Evolutionary conservation across 1,140 invertebrate genomes (phyloP), one percentile per base, ranked within the genome.

Genomic region (Apis cerana): DNA sequence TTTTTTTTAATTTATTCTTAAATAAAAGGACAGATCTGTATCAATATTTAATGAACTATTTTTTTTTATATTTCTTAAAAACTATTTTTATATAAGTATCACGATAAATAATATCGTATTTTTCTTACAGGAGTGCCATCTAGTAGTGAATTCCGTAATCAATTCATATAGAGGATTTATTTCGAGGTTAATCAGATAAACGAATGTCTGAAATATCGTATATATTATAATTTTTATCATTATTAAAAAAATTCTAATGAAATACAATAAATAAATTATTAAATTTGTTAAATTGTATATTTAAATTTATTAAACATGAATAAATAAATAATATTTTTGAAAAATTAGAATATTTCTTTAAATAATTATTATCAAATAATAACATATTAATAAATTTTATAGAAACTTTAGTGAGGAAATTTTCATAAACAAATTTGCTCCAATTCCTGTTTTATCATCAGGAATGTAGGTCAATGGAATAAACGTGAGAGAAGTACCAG

Each of bases 401-500:
- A 50, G 43, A 23, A 79, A 74, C 50, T 71, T 71, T 43, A 56
- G 23, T 11, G 43, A 61, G 23, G n/a, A 27, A 80, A 43, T 65
- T 75, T 75, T 61, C 75, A 64, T 76, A 82, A 82, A 76, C 72
- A 82, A 82, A 75, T 68, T 69, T n/a, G 64, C 54, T 62, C 74
- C 43, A 59, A 82, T 76, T 76, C 27, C 64, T 48, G 54, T 67
- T 68, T 76, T 68, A 76, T 76, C 64, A 56, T 50, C 43, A 19
- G 23, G 48, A 76, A 82, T 82, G 74, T 82, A 43, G 80, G 80
- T 68, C 80, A 82, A 82, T 58, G 80, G 80, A 68, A 76, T 82
- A 67, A 82, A 82, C 74, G 80, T 82, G 74, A 82, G 74, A 82
- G 80, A 82, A 78, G 75, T 82, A 78, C 75, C 54, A 82, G 81